phyloP scores from a whole-genome alignment of 2,113 vertebrate genomes.

The Sisor rabdophorus region DNA sequence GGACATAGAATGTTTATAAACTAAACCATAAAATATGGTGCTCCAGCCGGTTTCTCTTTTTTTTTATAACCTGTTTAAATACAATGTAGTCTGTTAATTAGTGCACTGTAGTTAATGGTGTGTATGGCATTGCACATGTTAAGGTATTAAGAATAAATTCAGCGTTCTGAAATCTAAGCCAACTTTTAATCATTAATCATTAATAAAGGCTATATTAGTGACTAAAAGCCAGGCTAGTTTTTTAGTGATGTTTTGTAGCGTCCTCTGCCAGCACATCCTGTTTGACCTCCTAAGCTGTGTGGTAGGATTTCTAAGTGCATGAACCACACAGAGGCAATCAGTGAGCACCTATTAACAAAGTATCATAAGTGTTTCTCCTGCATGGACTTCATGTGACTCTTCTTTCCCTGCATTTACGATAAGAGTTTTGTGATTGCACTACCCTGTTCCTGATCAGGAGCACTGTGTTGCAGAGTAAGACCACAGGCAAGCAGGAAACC shows the following conservation, averaged over 20 bases:
- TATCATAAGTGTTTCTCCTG: slow-evolving; percentile 34
- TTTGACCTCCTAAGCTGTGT: slow-evolving; percentile 55
- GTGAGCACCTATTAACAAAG: slow-evolving; percentile 36
- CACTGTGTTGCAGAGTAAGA: slow-evolving; percentile 7
- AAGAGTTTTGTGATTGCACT: not conserved
- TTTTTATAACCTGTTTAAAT: no score
- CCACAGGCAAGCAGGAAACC: slow-evolving; percentile 6
- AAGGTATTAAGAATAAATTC: not conserved
- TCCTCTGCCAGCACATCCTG: slow-evolving; percentile 48
- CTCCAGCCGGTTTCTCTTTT: no score
- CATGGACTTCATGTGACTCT: slow-evolving; percentile 37
- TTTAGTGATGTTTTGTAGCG: not conserved
- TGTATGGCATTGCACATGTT: not conserved
- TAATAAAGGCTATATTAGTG: not conserved
- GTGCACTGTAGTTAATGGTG: not conserved
- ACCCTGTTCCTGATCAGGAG: not conserved
- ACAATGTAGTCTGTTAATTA: not conserved
- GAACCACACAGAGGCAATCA: slow-evolving; percentile 44
- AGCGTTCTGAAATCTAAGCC: not conserved
- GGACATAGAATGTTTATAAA: no score
- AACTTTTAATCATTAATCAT: not conserved
- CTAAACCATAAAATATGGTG: no score
- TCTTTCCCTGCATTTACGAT: slow-evolving; percentile 34
- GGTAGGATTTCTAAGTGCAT: slow-evolving; percentile 71
- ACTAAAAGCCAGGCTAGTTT: not conserved